Evolutionary conservation across 1,140 invertebrate genomes (phyloP), one percentile per base, ranked within the genome.

Genomic region (Nilaparvata lugens): DNA sequence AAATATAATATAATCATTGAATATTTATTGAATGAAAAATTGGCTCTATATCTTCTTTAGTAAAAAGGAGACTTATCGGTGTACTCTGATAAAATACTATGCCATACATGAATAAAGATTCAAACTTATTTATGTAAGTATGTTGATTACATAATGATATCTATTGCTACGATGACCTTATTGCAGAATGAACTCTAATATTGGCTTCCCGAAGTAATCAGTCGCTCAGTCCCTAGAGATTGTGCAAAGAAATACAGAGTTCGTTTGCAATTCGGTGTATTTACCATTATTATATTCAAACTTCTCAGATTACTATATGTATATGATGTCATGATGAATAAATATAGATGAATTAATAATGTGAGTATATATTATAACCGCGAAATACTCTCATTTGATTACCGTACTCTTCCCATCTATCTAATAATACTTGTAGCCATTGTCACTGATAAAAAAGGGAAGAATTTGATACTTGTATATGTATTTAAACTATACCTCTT

Each of bases 1-100:
- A 21, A 31, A 60, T 31, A 55, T 59, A 42, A 62, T 38, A 61
- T 35, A 35, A 35, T 35, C 31, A 35, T 35, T 35, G 31, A 21
- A 45, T 42, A 54, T 52, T 54, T 28, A 56, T 55, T 43, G 53
- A 52, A 19, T 23, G 11, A 48, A 24, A 43, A 52, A 58, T 43
- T 58, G 18, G 61, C 56, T 62, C 56, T 52, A 52, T 58, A 62
- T 65, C 60, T 62, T 58, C 62, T 61, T 59, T 65, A 58, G 38
- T 53, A 35, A 60, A 53, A 59, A 48, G 45, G 24, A 57, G 52
- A 61, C 38, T 31, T 45, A 59, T 56, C 24, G 48, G 56, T 61
- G 60, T 51, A 57, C 56, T 60, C 28, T 60, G 53, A 35, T 52
- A 60, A 43, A 45, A 24, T 24, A 59, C 31, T 52, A 52, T 31